These are phyloP conservation scores for Wiebesia pumilae DNA, from an alignment of 1,140 invertebrate species.

Conservation along the genomic window DNA sequence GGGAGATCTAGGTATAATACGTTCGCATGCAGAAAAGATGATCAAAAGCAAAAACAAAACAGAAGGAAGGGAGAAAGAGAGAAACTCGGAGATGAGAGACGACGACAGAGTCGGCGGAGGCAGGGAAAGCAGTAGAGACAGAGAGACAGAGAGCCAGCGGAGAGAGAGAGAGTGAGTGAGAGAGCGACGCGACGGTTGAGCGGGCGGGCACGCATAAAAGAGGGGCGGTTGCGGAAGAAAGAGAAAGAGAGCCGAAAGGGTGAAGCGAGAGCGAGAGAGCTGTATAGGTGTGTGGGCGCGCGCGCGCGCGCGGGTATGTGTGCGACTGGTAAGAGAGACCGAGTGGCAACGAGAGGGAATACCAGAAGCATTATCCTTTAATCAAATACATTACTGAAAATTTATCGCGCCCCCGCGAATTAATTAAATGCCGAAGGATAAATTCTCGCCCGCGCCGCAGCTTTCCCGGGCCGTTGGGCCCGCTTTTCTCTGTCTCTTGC, in stretches of 20 bases:
- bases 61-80: conserved; percentile 38
- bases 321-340: conserved; percentile 5
- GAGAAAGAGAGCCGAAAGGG: conserved; percentile 43
- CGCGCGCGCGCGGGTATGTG: neutral
- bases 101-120: conserved; percentile 46
- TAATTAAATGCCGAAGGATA: conserved; percentile 76
- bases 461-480: conserved; percentile 36
- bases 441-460: conserved; percentile 64
- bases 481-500: conserved; percentile 33
- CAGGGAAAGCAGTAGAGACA: conserved; percentile 46
- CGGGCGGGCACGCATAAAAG: conserved; percentile 45
- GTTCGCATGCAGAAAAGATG: conserved; percentile 53
- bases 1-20: conserved; percentile 49
- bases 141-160: conserved; percentile 36
- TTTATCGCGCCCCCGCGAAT: conserved; percentile 73
- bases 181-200: conserved; percentile 41
- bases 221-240: neutral
- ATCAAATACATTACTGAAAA: conserved; percentile 75
- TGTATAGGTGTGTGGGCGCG: neutral
- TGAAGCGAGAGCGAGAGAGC: conserved; percentile 48
- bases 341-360: conserved; percentile 54
- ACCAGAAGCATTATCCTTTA: conserved; percentile 74
- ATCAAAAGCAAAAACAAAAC: conserved; percentile 53
- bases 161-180: conserved; percentile 39
- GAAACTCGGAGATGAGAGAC: conserved; percentile 21